phyloP scores from a whole-genome alignment of 2,888 invertebrate genomes.

The Orthonychiurus folsomi region DNA sequence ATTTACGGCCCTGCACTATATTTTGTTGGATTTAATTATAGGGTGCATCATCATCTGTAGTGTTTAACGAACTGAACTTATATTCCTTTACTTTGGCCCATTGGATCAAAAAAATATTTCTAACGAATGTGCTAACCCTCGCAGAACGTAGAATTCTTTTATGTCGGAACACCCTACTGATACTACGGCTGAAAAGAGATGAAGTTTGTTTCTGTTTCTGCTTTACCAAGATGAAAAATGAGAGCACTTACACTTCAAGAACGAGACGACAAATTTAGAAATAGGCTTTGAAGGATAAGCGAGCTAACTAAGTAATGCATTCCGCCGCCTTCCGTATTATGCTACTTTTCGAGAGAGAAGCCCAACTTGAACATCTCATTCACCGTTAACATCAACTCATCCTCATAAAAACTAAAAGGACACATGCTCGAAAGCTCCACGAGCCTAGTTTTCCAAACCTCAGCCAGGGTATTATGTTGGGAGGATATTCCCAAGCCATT shows the following conservation, averaged over 20 bases:
- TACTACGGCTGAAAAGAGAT: neutral
- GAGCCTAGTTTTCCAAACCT: no score
- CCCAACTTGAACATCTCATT: neutral
- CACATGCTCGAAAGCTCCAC: no score
- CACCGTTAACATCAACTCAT: neutral
- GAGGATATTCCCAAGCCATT: no score
- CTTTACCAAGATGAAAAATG: constrained; percentile 23
- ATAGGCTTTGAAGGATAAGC: constrained; percentile 14
- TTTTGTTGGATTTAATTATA: no score
- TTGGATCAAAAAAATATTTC: no score
- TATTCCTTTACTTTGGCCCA: no score
- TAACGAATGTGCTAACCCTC: no score
- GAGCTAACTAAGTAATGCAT: neutral
- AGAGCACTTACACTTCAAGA: constrained; percentile 25
- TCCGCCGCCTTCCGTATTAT: neutral
- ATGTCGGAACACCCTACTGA: neutral
- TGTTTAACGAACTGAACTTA: no score
- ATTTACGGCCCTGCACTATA: no score
- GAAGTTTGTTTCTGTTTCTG: constrained; percentile 3
- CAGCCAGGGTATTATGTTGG: no score
- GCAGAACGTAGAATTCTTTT: no score
- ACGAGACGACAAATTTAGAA: constrained; percentile 26
- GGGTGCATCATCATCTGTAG: no score
- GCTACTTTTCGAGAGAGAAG: neutral
- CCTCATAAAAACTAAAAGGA: constrained; percentile 1